A percentile compares a stretch with the other conserved stretches of the same genome.
These are phyloP conservation scores for Hypsibius dujardini DNA, from an alignment of 1,140 invertebrate species.

Conservation along the genomic window DNA sequence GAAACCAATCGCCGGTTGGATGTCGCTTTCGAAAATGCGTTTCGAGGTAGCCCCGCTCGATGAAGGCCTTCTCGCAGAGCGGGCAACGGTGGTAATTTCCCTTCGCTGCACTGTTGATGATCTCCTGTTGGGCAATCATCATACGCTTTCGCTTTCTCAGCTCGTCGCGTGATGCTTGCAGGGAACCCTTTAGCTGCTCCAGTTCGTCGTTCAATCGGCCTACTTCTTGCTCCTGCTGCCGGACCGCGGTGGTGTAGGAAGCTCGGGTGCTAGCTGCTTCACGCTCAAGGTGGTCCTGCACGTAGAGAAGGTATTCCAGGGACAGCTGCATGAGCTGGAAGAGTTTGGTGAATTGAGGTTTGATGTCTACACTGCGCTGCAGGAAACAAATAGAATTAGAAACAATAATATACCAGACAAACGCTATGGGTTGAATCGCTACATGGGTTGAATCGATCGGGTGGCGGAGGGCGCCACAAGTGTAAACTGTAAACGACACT, in stretches of 20 bases:
- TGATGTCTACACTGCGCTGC: neutral
- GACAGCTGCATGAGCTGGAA: conserved; percentile 15
- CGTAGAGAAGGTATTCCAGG: conserved; percentile 16
- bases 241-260: neutral
- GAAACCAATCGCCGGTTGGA: neutral
- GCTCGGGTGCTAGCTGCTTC: neutral
- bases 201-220: neutral
- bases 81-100: conserved; percentile 8
- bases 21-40: neutral
- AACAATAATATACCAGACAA: too few relatives aligned
- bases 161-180: neutral
- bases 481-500: too few relatives aligned
- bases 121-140: conserved; percentile 16
- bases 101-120: conserved; percentile 17
- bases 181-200: neutral
- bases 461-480: too few relatives aligned
- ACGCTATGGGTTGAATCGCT: too few relatives aligned
- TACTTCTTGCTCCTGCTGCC: neutral
- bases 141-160: neutral
- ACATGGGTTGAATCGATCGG: too few relatives aligned
- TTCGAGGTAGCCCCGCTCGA: conserved; percentile 4
- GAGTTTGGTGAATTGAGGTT: conserved; percentile 12
- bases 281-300: conserved; percentile 1
- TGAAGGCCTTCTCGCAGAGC: conserved; percentile 14
- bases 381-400: too few relatives aligned